A percentile compares a stretch with the other conserved stretches of the same genome.
Evolutionary conservation across 2,888 invertebrate genomes (phyloP).

Genomic region (Drosophila monieri): DNA sequence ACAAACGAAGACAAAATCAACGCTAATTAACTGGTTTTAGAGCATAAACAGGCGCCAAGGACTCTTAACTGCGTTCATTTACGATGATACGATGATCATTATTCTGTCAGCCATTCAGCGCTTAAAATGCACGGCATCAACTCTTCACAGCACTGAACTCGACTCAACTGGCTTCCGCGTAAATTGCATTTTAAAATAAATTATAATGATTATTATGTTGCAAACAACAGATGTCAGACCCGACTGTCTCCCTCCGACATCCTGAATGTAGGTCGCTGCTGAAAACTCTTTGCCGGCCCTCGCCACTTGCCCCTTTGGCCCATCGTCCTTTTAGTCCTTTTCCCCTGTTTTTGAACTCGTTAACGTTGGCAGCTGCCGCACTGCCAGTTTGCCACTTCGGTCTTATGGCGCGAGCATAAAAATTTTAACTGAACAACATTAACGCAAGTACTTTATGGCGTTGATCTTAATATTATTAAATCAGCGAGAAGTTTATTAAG

Average conservation of each 20-base stretch:
- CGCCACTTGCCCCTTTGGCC: constrained; percentile 4
- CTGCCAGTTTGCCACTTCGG: constrained; percentile 54
- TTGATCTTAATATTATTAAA: constrained; percentile 75
- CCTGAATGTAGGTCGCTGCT: constrained; percentile 34
- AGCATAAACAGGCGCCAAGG: constrained; percentile 37
- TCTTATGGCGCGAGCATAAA: constrained; percentile 71
- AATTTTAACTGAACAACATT: constrained; percentile 73
- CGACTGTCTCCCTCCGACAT: constrained; percentile 47
- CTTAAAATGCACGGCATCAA: constrained; percentile 45
- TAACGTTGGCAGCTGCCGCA: constrained; percentile 44
- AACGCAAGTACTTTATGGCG: constrained; percentile 74
- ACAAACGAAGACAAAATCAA: constrained; percentile 60
- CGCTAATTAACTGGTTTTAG: constrained; percentile 65
- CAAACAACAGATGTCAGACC: constrained; percentile 74
- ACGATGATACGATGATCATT: constrained; percentile 25
- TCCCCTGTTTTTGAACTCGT: constrained; percentile 31
- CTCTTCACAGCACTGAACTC: constrained; percentile 35
- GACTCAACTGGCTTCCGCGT: constrained; percentile 56
- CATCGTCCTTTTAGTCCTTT: constrained; percentile 3
- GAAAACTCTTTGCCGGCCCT: constrained; percentile 12
- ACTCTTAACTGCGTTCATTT: constrained; percentile 38
- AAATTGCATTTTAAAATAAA: constrained; percentile 79
- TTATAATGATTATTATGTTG: constrained; percentile 76
- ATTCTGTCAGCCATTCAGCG: constrained; percentile 31
- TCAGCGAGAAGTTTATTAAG: constrained; percentile 67